Evolutionary conservation across 2,888 invertebrate species (phyloP).

Genomic region (Halictus quadricinctus): DNA sequence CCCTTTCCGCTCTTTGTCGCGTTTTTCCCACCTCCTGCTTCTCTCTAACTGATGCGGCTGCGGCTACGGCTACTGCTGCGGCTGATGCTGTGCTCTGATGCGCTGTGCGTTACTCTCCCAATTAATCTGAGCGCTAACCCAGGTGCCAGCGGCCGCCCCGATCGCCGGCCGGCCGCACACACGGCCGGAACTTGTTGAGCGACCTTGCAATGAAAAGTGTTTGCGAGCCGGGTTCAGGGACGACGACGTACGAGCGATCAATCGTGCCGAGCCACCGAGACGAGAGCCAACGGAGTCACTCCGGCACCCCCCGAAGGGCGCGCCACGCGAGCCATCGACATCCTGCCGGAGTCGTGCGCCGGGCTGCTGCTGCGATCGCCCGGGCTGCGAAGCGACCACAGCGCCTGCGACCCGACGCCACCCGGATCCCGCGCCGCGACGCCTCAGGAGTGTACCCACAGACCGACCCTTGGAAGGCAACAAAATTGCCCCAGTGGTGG

Average conservation of each 20-base stretch:
- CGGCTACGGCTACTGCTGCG: not conserved
- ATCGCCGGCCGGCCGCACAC: slow-evolving; percentile 13
- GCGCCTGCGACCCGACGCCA: slow-evolving; percentile 72
- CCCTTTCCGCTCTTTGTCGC: not conserved
- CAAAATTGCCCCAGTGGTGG: not conserved
- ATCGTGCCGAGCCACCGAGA: slow-evolving; percentile 63
- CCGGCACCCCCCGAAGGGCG: slow-evolving; percentile 78
- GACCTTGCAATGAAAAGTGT: slow-evolving; percentile 55
- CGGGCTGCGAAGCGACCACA: slow-evolving; percentile 80
- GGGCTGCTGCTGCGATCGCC: slow-evolving; percentile 79
- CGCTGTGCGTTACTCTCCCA: not conserved
- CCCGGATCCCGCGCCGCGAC: slow-evolving; percentile 57
- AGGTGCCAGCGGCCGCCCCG: slow-evolving; percentile 2
- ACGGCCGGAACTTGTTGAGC: slow-evolving; percentile 61
- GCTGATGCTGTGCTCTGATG: not conserved
- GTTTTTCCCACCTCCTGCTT: not conserved
- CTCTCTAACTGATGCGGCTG: not conserved
- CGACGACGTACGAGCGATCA: slow-evolving; percentile 58
- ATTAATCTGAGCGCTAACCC: not conserved
- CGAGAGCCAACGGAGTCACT: slow-evolving; percentile 58
- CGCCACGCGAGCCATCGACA: slow-evolving; percentile 79
- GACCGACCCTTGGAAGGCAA: not conserved
- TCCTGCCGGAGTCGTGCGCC: slow-evolving; percentile 74
- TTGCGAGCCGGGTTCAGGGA: slow-evolving; percentile 43
- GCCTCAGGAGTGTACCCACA: slow-evolving; percentile 54